phyloP scores from a whole-genome alignment of 2,797 vertebrate genomes.

The Agapornis canus region DNA sequence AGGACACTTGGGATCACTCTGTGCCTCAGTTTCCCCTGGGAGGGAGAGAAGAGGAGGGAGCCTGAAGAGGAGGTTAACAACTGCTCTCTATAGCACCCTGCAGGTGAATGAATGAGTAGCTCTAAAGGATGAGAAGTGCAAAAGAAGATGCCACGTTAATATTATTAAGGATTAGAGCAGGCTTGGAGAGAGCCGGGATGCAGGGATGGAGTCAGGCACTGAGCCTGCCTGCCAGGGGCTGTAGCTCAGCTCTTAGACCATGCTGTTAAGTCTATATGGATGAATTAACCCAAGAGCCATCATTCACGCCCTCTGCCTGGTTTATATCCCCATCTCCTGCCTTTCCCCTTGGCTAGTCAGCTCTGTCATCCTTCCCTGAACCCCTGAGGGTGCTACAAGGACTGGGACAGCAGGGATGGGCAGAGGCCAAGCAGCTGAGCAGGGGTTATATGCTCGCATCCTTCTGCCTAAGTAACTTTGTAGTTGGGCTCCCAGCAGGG shows the following conservation, averaged over 20 bases:
- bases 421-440: background rate
- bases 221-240: background rate
- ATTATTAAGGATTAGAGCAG: background rate
- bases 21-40: constrained; percentile 40
- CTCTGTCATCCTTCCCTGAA: background rate
- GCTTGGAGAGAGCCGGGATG: background rate
- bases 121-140: background rate
- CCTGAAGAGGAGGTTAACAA: background rate
- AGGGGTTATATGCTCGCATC: background rate
- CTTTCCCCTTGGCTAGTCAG: background rate
- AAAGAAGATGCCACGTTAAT: background rate
- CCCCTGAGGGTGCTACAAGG: background rate
- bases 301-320: background rate
- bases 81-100: background rate
- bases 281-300: background rate
- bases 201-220: background rate
- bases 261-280: background rate
- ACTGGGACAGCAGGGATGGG: background rate
- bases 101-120: accelerated
- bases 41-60: background rate
- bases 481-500: background rate
- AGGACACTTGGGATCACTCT: background rate
- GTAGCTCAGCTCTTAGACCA: background rate
- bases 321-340: background rate
- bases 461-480: background rate